Evolutionary conservation across 2,888 invertebrate species (phyloP).

Genomic region (Acronicta alni): DNA sequence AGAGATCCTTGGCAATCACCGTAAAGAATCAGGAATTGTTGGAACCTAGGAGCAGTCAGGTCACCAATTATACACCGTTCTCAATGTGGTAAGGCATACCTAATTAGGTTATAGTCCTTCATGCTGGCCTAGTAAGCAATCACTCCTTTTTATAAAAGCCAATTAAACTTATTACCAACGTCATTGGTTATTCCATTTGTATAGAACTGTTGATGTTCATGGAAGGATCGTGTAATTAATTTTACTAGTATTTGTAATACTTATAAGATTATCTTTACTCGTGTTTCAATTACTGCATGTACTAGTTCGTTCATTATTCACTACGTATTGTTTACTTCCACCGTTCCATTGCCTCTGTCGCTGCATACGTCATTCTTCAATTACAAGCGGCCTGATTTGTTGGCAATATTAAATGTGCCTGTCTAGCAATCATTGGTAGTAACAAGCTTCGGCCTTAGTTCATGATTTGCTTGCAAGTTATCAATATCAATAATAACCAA

Average conservation of each 20-base stretch:
- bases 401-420: conserved; percentile 31
- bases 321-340: conserved; percentile 29
- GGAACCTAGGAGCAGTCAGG: no score
- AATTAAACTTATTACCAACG: background rate
- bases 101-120: no score
- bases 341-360: conserved; percentile 27
- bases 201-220: background rate
- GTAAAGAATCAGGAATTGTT: no score
- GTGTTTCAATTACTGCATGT: background rate
- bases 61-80: no score
- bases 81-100: no score
- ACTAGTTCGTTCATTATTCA: conserved; percentile 1
- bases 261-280: background rate
- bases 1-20: no score
- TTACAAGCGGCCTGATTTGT: conserved; percentile 39
- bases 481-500: background rate
- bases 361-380: conserved; percentile 33
- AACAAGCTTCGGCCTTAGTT: conserved; percentile 27
- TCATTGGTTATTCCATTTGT: conserved; percentile 5
- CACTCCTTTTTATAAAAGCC: no score
- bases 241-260: no score
- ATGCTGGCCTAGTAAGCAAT: no score
- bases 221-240: conserved; percentile 20
- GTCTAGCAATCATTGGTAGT: conserved; percentile 33
- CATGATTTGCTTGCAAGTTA: conserved; percentile 12